Base-by-base conservation (phyloP, 2,888 invertebrate genomes). In the Thalpophila matura region DNA sequence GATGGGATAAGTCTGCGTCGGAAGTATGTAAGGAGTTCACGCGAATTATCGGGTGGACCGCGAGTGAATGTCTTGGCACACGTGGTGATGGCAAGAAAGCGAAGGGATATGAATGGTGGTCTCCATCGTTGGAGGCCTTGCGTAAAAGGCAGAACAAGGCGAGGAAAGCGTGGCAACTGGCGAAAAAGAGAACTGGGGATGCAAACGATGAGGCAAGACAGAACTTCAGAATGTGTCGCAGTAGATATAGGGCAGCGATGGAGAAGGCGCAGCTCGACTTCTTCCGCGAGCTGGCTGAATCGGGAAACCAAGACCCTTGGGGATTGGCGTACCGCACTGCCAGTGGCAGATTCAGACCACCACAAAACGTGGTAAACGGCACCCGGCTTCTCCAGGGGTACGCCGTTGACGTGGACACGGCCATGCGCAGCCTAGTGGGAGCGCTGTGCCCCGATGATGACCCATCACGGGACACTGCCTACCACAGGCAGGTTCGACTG, bases 401-500 rank as follows among this genome's bases (percentile, higher is more conserved):
- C 22, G 5, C 76, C 0, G n/a, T n/a, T n/a, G n/a, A 50, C 26
- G 0, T 31, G 35, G 3, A 50, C 72, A 1, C 61, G 16, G 0
- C 81, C 2, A 75, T 74, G 65, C 6, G 5, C 0, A 20, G 31
- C n/a, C 37, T 57, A 1, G n/a, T 37, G 1, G 5, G 0, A 0
- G 1, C n/a, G 0, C 42, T 84, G n/a, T 86, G 80, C 16, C 84
- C 81, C 0, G 84, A 81, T 16, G 83, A 83, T 24, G 54, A 71
- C 4, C 9, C 22, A 1, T 4, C 26, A 0, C 5, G 0, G 2
- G 81, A 83, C 46, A 33, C 69, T 0, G n/a, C 5, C 0, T 77
- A 79, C n/a, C 84, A 83, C 38, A 2, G 42, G 2, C 46, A 47
- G 6, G 72, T 84, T 0, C 49, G 82, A 0, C 0, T 75, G 0